A percentile compares a stretch with the other conserved stretches of the same genome.
Evolutionary conservation across 2,113 vertebrate genomes (phyloP).

Genomic region (Tenebrosternarchus preto): DNA sequence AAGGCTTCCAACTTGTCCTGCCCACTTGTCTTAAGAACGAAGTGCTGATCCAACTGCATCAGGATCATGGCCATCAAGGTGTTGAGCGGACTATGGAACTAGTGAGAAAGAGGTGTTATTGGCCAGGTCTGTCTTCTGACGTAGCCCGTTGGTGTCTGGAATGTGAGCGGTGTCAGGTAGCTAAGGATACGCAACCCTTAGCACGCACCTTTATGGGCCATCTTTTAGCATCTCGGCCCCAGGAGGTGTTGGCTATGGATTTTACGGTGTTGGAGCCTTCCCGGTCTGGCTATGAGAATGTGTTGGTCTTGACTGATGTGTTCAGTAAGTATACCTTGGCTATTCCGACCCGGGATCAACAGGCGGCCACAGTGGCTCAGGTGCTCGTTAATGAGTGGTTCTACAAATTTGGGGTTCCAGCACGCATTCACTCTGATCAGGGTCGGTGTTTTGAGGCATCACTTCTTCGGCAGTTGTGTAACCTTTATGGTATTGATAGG

Average conservation of each 20-base stretch:
- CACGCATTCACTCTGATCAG: neutral
- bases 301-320: slow-evolving; percentile 19
- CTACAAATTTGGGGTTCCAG: neutral
- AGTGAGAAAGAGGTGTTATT: neutral
- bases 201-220: slow-evolving; percentile 7
- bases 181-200: neutral
- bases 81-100: slow-evolving; percentile 3
- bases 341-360: neutral
- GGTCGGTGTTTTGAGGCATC: neutral
- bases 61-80: slow-evolving; percentile 27
- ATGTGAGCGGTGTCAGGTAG: slow-evolving; percentile 24
- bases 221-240: slow-evolving; percentile 13
- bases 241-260: slow-evolving; percentile 30
- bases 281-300: neutral
- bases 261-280: slow-evolving; percentile 14
- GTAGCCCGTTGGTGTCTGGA: slow-evolving; percentile 2
- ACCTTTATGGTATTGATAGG: neutral
- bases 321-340: slow-evolving; percentile 16
- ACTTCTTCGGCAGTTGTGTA: neutral
- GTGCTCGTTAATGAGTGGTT: neutral
- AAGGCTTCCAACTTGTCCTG: neutral
- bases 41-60: slow-evolving; percentile 9
- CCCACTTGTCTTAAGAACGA: neutral
- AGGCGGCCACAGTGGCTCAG: neutral
- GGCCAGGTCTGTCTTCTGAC: slow-evolving; percentile 22